phyloP scores from a whole-genome alignment of 2,113 vertebrate species.

The Myotis davidii region DNA sequence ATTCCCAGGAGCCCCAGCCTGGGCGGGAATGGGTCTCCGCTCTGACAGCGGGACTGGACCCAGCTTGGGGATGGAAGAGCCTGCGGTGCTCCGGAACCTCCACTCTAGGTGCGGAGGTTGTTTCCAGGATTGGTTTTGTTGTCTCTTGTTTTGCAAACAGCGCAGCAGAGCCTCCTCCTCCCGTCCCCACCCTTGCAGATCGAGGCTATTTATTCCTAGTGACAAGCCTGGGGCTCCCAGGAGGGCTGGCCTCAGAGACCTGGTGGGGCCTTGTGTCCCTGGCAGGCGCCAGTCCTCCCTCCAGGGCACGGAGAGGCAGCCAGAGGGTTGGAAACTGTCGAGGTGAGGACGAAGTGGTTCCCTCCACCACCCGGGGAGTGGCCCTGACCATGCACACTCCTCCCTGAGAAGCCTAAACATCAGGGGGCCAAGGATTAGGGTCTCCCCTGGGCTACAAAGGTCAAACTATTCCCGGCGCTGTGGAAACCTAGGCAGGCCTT shows the following conservation, averaged over 20 bases:
- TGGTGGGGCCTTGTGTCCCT: constrained; percentile 67
- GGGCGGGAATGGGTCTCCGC: neutral
- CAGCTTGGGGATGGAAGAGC: neutral
- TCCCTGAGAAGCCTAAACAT: constrained; percentile 22
- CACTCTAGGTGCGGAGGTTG: constrained; percentile 45
- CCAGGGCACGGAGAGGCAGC: constrained; percentile 15
- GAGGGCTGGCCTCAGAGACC: constrained; percentile 63
- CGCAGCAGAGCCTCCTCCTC: neutral
- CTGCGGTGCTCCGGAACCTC: constrained; percentile 9
- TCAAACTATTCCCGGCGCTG: constrained; percentile 66
- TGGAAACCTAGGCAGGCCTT: constrained; percentile 13
- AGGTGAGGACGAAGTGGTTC: neutral
- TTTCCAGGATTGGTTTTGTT: constrained; percentile 70
- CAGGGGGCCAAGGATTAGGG: constrained; percentile 48
- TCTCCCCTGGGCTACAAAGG: constrained; percentile 64
- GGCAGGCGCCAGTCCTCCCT: constrained; percentile 55
- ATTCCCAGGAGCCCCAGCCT: neutral
- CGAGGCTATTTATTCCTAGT: constrained; percentile 78
- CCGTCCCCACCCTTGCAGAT: neutral
- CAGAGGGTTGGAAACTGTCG: constrained; percentile 14
- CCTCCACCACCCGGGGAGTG: neutral
- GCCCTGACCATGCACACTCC: neutral
- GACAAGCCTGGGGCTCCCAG: constrained; percentile 74
- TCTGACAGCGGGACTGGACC: too few species aligned
- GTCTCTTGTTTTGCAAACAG: constrained; percentile 75